A percentile compares a stretch with the other conserved stretches of the same genome.
Evolutionary conservation across 2,113 vertebrate genomes (phyloP).

Genomic region (Brachirus orientalis): DNA sequence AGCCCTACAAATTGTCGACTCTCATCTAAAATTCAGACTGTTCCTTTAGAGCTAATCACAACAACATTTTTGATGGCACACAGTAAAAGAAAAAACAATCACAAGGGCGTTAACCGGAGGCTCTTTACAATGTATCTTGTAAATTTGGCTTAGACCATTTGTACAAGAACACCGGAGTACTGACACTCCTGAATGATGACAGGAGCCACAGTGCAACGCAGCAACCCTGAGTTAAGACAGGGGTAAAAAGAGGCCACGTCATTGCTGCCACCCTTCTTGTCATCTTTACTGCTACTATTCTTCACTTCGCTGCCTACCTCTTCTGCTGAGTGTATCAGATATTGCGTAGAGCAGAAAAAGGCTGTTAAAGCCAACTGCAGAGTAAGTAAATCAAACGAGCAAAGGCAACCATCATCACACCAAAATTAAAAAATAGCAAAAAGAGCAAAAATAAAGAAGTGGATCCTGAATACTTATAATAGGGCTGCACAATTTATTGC

Average conservation of each 20-base stretch:
- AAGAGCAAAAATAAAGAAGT: too few relatives aligned
- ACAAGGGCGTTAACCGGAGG: neutral
- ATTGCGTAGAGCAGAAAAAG: neutral
- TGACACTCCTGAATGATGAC: conserved; percentile 6
- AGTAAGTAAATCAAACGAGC: too few relatives aligned
- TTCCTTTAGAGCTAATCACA: too few relatives aligned
- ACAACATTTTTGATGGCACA: neutral
- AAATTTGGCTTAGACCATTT: too few relatives aligned
- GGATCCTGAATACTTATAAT: too few relatives aligned
- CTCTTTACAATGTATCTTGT: neutral
- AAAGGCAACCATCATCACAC: too few relatives aligned
- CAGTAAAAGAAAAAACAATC: neutral
- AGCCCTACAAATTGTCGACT: too few relatives aligned
- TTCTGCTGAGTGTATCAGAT: neutral
- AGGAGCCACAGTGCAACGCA: neutral
- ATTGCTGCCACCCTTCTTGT: conserved; percentile 9
- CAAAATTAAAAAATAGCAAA: too few relatives aligned
- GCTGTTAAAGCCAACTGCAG: neutral
- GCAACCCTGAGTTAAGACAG: neutral
- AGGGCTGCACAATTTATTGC: too few relatives aligned
- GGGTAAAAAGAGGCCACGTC: conserved; percentile 12
- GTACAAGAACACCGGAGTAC: neutral
- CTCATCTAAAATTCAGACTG: too few relatives aligned
- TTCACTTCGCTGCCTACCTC: conserved; percentile 9
- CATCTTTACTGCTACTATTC: conserved; percentile 12